These are phyloP conservation scores for Chrysocyon brachyurus DNA, from an alignment of 2,797 vertebrate species.

Conservation along the genomic window DNA sequence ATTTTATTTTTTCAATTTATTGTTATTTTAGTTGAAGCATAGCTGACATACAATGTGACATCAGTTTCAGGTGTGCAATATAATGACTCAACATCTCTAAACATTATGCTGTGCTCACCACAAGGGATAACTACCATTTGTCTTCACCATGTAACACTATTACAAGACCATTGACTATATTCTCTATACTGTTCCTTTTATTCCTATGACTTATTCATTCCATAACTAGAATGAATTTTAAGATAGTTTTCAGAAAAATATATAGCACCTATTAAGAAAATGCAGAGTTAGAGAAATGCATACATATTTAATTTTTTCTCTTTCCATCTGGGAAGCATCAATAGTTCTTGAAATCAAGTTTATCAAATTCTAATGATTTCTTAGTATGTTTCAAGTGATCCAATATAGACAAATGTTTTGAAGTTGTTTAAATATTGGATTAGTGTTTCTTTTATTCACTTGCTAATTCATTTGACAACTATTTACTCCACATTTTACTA, in stretches of 20 bases:
- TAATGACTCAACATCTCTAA: not conserved
- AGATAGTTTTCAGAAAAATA: not conserved
- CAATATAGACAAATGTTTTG: not conserved
- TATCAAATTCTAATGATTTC: not conserved
- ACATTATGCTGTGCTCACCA: not conserved
- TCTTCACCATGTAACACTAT: not conserved
- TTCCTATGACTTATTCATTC: not conserved
- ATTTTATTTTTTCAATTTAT: not conserved
- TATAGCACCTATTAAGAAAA: not conserved
- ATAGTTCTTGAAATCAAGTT: not conserved
- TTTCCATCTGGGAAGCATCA: not conserved
- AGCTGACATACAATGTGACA: not conserved
- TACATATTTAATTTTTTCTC: not conserved
- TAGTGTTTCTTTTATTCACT: not conserved
- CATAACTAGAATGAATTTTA: not conserved
- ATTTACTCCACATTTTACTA: conserved; percentile 17
- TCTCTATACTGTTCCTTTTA: not conserved
- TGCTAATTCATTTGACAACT: not conserved
- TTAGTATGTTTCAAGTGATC: not conserved
- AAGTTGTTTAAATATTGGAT: conserved; percentile 7
- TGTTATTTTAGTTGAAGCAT: not conserved
- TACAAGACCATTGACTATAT: not conserved
- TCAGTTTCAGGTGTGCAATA: not conserved
- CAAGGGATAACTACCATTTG: not conserved
- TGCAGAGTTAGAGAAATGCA: not conserved